A percentile compares a stretch with the other conserved stretches of the same genome.
Conservation (phyloP, 2,797 vertebrate genomes). For the Potorous gilbertii region DNA sequence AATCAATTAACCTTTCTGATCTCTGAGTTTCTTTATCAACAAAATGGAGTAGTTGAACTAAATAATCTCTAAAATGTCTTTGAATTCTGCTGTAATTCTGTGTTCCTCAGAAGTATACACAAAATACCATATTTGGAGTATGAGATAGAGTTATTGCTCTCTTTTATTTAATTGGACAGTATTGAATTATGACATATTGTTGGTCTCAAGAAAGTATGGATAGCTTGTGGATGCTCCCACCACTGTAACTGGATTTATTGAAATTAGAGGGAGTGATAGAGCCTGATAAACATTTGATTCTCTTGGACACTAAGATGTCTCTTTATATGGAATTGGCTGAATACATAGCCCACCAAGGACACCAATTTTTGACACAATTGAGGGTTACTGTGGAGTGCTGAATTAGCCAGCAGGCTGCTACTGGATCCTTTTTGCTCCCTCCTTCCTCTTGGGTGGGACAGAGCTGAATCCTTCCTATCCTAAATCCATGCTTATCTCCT, state of each 20-base stretch:
- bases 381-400: not conserved
- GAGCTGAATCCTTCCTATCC: not conserved
- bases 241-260: not conserved
- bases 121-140: not conserved
- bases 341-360: not conserved
- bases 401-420: not conserved
- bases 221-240: not conserved
- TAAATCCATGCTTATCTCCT: not conserved
- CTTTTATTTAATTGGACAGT: not conserved
- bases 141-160: not conserved
- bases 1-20: not conserved
- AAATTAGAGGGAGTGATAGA: not conserved
- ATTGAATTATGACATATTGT: not conserved
- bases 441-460: not conserved
- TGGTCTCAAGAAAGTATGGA: not conserved
- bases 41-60: not conserved
- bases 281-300: not conserved
- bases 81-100: not conserved
- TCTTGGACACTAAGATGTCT: not conserved
- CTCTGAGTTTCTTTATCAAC: not conserved
- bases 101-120: not conserved
- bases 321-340: not conserved
- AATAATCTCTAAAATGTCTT: not conserved
- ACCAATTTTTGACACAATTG: not conserved
- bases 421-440: not conserved